Evolutionary conservation across 1,140 invertebrate genomes (phyloP).

Genomic region (Hypsibius dujardini): DNA sequence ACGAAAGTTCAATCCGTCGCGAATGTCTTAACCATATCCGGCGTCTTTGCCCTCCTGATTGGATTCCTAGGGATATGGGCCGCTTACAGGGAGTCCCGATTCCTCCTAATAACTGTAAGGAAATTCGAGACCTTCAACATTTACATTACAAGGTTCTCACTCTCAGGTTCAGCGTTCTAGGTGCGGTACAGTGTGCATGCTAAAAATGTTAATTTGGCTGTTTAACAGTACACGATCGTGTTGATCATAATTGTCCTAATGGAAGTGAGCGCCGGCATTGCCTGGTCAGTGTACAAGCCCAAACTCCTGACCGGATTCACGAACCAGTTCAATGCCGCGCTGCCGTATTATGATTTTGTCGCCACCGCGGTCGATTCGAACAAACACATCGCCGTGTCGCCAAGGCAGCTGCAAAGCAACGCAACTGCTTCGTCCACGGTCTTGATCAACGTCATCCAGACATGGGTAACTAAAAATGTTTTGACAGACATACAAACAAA

Average conservation of each 20-base stretch:
- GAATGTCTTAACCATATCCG: not conserved
- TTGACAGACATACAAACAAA: no score
- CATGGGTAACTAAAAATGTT: not conserved
- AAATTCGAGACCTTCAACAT: not conserved
- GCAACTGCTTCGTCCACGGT: not conserved
- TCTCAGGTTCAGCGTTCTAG: no score
- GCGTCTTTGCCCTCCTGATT: conserved; percentile 4
- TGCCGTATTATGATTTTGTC: not conserved
- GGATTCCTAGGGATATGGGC: conserved; percentile 11
- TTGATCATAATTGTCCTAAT: not conserved
- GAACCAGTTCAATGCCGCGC: not conserved
- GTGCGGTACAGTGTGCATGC: no score
- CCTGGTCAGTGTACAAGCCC: not conserved
- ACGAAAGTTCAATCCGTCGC: not conserved
- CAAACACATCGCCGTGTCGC: not conserved
- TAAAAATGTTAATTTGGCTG: no score
- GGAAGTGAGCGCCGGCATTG: conserved; percentile 10
- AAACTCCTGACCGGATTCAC: not conserved
- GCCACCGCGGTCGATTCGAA: not conserved
- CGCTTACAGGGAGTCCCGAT: not conserved
- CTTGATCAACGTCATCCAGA: conserved; percentile 1
- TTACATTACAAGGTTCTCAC: no score
- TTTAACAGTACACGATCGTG: not conserved
- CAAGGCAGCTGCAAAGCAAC: not conserved
- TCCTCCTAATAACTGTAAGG: conserved; percentile 44